These are phyloP conservation scores for Dipodomys stephensi DNA, from an alignment of 2,113 vertebrate species.

Conservation along the genomic window DNA sequence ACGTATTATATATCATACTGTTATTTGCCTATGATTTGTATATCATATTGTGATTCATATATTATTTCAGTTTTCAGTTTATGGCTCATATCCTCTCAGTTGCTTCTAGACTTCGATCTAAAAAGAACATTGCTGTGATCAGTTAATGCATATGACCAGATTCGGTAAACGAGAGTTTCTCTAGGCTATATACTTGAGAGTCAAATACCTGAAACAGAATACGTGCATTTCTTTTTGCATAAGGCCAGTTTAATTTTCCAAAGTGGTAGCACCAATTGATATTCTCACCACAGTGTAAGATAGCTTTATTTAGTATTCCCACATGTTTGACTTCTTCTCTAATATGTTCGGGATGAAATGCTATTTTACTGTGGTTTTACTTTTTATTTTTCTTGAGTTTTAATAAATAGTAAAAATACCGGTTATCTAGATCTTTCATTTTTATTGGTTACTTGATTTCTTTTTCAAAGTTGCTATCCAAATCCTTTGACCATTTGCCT, in stretches of 20 bases:
- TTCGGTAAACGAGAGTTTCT: constrained; percentile 10
- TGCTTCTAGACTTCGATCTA: background rate
- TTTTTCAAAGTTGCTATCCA: background rate
- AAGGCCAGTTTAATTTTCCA: background rate
- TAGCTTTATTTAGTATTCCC: background rate
- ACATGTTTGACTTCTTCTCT: background rate
- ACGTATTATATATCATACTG: background rate
- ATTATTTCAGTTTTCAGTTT: constrained; percentile 15
- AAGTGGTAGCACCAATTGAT: background rate
- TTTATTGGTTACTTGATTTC: constrained; percentile 32
- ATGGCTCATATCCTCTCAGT: background rate
- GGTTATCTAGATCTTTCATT: background rate
- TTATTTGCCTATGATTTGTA: background rate
- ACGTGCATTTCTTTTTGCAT: background rate
- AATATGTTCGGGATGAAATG: background rate
- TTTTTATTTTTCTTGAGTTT: background rate
- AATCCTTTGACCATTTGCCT: background rate
- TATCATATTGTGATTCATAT: background rate
- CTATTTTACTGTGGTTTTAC: background rate
- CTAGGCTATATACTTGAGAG: background rate
- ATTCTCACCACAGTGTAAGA: background rate
- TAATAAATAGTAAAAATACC: background rate
- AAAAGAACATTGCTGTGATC: background rate
- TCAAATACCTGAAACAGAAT: background rate
- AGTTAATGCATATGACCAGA: background rate